Evolutionary conservation across 2,888 invertebrate genomes (phyloP), one percentile per base, ranked within the genome.

Genomic region (Ferdinandea cuprea): DNA sequence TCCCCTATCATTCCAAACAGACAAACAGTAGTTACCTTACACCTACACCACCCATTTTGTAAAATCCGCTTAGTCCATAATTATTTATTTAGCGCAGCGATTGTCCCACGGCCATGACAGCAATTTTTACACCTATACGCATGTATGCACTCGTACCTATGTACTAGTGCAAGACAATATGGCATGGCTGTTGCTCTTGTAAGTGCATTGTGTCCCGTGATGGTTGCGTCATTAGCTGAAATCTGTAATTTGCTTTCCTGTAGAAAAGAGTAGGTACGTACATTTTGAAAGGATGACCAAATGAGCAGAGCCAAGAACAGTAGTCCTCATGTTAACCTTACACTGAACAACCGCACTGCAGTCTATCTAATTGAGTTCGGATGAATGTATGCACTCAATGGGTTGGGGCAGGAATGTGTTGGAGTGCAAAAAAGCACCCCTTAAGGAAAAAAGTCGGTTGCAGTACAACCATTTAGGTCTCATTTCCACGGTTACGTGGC

Each of bases 321-420:
- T 30, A 44, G 37, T 46, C 44, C 58, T 54, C 21, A 37, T 56
- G 30, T 58, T 50, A 54, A 76, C 52, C 63, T 69, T 58, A 52
- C 58, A 65, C 35, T n/a, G 40, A 42, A 69, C 69, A 35, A 58
- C 76, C 76, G 80, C 80, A 81, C 37, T 81, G 80, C 80, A 71
- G 80, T 81, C 37, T 48, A 50, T 65, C 63, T 81, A 76, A 81
- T 81, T 81, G 63, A 76, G 76, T 81, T 76, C 58, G 50, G 44
- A 71, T 76, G 80, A 65, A 52, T 48, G 65, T 9, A 76, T 69
- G 63, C 58, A 69, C 56, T 50, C 35, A 44, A 44, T 56, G 50
- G 28, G 44, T 21, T 37, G 25, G n/a, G 13, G 42, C 19, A 50
- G 44, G 56, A 59, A 59, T 48, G 19, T 6, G 48, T 8, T 37